Evolutionary conservation across 2,113 vertebrate species (phyloP).

Genomic region (Perca fluviatilis): DNA sequence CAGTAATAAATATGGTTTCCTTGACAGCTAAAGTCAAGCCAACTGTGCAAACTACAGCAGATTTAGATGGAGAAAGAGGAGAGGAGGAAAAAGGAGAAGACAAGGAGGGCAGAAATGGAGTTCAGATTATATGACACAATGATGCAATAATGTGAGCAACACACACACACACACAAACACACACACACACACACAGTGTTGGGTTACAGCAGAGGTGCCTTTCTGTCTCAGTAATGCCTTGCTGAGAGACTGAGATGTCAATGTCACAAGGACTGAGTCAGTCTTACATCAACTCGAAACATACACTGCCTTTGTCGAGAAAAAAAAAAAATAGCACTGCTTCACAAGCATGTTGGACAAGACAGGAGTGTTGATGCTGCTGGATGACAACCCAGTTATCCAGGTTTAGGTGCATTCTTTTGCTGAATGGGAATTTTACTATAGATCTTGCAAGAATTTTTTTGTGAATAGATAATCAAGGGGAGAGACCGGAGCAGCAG

Average conservation of each 20-base stretch:
- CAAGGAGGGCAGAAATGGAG: constrained; percentile 39
- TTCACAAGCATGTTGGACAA: not conserved
- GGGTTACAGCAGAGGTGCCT: constrained; percentile 77
- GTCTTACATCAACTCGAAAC: constrained; percentile 51
- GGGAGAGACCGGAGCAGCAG: rapidly evolving
- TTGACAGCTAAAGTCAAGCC: constrained; percentile 9
- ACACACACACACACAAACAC: constrained; percentile 25
- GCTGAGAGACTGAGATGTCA: constrained; percentile 69
- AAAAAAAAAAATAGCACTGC: constrained; percentile 19
- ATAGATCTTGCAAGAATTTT: not conserved
- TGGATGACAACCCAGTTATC: constrained; percentile 13
- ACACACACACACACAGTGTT: constrained; percentile 39
- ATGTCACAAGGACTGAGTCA: constrained; percentile 72
- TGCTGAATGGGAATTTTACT: not conserved
- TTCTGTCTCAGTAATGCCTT: constrained; percentile 69
- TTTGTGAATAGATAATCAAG: not conserved
- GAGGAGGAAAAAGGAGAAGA: not conserved
- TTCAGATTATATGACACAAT: constrained; percentile 59
- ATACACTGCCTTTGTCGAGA: constrained; percentile 43
- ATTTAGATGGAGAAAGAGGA: not conserved
- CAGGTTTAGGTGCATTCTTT: not conserved
- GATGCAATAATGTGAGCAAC: constrained; percentile 68
- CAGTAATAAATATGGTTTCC: constrained; percentile 1
- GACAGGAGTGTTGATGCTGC: not conserved
- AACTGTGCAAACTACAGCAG: constrained; percentile 19